Conservation (phyloP, 1,140 invertebrate genomes). For the Drosophila tani region DNA sequence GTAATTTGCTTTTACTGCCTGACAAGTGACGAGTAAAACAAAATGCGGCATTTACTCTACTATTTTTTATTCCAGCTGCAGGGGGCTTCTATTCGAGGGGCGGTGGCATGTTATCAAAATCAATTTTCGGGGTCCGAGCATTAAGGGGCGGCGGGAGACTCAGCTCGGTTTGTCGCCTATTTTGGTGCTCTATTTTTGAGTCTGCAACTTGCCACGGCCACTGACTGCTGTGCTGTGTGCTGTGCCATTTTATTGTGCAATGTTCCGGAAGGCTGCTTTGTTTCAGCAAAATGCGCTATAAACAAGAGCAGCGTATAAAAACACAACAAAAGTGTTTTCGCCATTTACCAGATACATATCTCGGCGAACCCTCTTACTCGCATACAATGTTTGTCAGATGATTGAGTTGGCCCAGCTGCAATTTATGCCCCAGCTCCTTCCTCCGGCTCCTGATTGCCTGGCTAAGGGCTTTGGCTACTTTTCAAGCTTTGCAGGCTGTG, state of each 20-base stretch:
- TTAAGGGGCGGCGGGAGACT: not conserved
- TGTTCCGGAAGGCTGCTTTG: constrained; percentile 80
- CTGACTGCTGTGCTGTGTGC: constrained; percentile 29
- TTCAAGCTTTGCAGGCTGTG: constrained; percentile 32
- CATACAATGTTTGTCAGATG: constrained; percentile 72
- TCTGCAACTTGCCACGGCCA: constrained; percentile 43
- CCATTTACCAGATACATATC: constrained; percentile 57
- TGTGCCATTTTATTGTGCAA: constrained; percentile 74
- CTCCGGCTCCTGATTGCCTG: constrained; percentile 9
- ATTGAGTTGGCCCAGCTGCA: constrained; percentile 61
- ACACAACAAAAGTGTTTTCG: constrained; percentile 43
- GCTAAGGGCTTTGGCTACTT: constrained; percentile 28
- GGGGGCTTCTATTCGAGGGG: not conserved
- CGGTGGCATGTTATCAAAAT: constrained; percentile 68
- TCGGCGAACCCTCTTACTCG: constrained; percentile 19
- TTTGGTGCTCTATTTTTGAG: constrained; percentile 80
- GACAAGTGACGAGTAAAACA: constrained; percentile 75
- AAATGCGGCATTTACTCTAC: constrained; percentile 66
- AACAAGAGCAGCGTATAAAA: constrained; percentile 64
- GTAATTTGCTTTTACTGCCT: constrained; percentile 80
- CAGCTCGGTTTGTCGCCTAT: constrained; percentile 63
- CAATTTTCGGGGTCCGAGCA: constrained; percentile 57
- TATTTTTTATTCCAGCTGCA: constrained; percentile 46
- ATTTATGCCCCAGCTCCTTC: constrained; percentile 33
- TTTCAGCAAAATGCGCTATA: constrained; percentile 79